Evolutionary conservation across 1,140 invertebrate species (phyloP).

Genomic region (Drosophila willistoni): DNA sequence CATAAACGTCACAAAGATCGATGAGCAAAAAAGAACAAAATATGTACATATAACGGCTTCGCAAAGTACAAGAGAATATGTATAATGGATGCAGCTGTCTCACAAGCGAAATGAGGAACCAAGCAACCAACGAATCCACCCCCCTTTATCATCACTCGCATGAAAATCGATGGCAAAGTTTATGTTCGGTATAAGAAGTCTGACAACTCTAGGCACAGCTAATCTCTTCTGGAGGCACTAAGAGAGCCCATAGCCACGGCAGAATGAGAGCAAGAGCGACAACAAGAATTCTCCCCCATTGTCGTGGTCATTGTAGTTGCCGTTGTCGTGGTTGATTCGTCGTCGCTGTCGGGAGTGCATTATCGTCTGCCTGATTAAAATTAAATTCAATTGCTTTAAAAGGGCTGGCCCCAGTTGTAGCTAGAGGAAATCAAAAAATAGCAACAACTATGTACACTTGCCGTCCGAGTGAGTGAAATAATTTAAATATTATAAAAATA

Average conservation of each 20-base stretch:
- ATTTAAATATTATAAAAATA: conserved; percentile 11
- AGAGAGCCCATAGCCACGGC: not conserved
- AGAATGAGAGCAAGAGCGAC: not conserved
- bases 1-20: too few species aligned
- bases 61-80: not conserved
- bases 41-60: not conserved
- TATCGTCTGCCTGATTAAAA: conserved; percentile 1
- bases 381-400: not conserved
- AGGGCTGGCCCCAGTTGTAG: not conserved
- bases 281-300: not conserved
- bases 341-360: not conserved
- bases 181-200: not conserved
- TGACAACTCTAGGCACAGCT: conserved; percentile 8
- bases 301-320: conserved; percentile 9
- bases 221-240: not conserved
- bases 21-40: not conserved
- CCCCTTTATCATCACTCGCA: not conserved
- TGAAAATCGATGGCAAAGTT: not conserved
- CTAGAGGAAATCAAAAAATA: not conserved
- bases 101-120: too few species aligned
- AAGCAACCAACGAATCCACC: not conserved
- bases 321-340: not conserved
- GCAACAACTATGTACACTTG: conserved; percentile 15
- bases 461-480: conserved; percentile 7
- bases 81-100: too few species aligned